Evolutionary conservation across 2,888 invertebrate species (phyloP).

Genomic region (Lasioglossum vierecki): DNA sequence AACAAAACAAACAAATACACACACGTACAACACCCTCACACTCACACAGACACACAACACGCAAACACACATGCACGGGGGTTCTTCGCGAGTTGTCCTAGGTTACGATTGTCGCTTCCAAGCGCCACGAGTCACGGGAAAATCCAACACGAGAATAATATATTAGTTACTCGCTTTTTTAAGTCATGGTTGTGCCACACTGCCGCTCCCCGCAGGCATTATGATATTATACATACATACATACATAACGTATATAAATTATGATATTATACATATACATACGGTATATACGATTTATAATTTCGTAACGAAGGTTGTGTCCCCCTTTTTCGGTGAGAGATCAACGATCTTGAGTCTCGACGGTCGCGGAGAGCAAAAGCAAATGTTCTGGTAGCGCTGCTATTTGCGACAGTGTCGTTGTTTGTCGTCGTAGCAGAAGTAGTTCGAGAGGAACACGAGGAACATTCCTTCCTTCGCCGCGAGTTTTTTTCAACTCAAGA

Average conservation of each 20-base stretch:
- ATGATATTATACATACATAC: slow-evolving; percentile 66
- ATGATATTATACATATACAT: slow-evolving; percentile 59
- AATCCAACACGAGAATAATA: slow-evolving; percentile 59
- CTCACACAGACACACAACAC: not conserved
- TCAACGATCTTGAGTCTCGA: slow-evolving; percentile 72
- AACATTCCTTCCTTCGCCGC: slow-evolving; percentile 17
- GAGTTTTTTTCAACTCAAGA: not conserved
- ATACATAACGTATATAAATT: slow-evolving; percentile 29
- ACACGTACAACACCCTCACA: not conserved
- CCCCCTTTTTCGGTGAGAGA: slow-evolving; percentile 69
- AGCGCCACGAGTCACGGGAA: slow-evolving; percentile 65
- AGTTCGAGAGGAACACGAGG: slow-evolving; percentile 10
- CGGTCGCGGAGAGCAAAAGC: slow-evolving; percentile 65
- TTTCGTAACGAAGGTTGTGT: slow-evolving; percentile 83
- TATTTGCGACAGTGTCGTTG: slow-evolving; percentile 60
- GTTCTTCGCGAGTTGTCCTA: slow-evolving; percentile 61
- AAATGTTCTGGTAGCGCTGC: slow-evolving; percentile 37
- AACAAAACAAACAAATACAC: not conserved
- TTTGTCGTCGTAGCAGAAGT: slow-evolving; percentile 49
- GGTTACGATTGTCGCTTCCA: slow-evolving; percentile 62
- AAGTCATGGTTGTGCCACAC: slow-evolving; percentile 81
- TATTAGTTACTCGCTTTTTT: slow-evolving; percentile 76
- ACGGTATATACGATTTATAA: slow-evolving; percentile 74
- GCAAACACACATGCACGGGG: slow-evolving; percentile 38
- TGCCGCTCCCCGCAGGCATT: slow-evolving; percentile 75